phyloP scores from a whole-genome alignment of 2,113 vertebrate species.

The Phylloscopus trochiloides region DNA sequence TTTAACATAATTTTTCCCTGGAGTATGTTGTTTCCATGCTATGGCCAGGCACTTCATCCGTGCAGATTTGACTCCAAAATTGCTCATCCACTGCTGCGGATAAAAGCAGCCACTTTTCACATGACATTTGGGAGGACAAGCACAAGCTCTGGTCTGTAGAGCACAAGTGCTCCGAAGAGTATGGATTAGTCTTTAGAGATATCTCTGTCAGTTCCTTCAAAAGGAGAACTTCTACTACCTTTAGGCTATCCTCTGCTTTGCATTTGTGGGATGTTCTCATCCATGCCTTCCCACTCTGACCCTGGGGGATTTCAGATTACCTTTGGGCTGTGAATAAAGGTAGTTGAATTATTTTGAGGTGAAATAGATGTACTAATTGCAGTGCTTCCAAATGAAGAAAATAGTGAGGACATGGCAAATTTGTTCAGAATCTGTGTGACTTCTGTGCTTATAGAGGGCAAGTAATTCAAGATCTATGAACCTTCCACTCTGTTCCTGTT shows the following conservation, averaged over 20 bases:
- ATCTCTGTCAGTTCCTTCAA: background rate
- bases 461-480: background rate
- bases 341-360: background rate
- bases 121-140: fast-evolving
- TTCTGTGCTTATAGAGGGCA: background rate
- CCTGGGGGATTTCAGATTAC: background rate
- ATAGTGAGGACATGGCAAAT: fast-evolving
- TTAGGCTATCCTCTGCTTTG: background rate
- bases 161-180: background rate
- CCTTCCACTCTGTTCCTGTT: background rate
- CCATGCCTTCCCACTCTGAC: background rate
- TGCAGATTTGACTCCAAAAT: fast-evolving
- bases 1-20: fast-evolving
- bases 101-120: background rate
- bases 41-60: background rate
- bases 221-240: fast-evolving
- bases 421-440: background rate
- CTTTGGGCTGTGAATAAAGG: background rate
- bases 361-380: background rate
- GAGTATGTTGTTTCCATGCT: background rate
- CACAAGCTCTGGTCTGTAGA: background rate
- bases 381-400: background rate
- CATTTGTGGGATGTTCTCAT: background rate
- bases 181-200: background rate
- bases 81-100: background rate